Base-by-base conservation (phyloP, 2,113 vertebrate genomes). In the Pteruthius melanotis region DNA sequence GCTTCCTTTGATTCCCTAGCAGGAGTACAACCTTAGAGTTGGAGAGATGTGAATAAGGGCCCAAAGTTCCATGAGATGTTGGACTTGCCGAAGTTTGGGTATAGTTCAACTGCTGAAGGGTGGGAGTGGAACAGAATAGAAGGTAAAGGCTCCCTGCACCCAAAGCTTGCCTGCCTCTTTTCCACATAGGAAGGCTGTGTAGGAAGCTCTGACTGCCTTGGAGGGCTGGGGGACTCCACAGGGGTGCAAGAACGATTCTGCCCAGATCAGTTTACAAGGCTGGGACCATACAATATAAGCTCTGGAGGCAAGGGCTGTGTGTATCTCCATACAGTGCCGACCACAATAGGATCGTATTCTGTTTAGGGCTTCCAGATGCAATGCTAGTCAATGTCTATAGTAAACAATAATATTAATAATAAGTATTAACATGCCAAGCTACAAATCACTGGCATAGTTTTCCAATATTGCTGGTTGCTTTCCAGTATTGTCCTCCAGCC, bases 331-430 rank as follows among this genome's bases (percentile, higher is more conserved):
- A 94, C 68, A 89, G 72, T 15, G 76, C 44, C 4, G 88, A 88
- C 92, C 86, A 96, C 92, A 97, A 95, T 94, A 83, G 94, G 64
- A 20, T 83, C 90, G 88, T 49, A 63, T 92, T 92, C 71, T 92
- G 86, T 79, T 96, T 95, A 97, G 94, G 86, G 94, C 88, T 96
- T 97, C 96, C 94, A 95, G 96, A 96, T 95, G 94, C 92, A 95
- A 92, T 68, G 72, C 57, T 87, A 93, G 95, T 93, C 82, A 57
- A 93, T 89, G 88, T 78, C 70, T 89, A 94, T 94, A 94, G 92
- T 96, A 94, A 97, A 96, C 85, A 97, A 96, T 95, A 86, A 95
- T 94, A 96, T 93, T 96, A 94, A 96, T 96, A 95, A 96, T 89
- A 75, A 93, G 90, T 90, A 96, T 95, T 96, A 96, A 81, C 64